Base-by-base conservation (phyloP, 2,888 invertebrate genomes). In the Ormyrus rosae region DNA sequence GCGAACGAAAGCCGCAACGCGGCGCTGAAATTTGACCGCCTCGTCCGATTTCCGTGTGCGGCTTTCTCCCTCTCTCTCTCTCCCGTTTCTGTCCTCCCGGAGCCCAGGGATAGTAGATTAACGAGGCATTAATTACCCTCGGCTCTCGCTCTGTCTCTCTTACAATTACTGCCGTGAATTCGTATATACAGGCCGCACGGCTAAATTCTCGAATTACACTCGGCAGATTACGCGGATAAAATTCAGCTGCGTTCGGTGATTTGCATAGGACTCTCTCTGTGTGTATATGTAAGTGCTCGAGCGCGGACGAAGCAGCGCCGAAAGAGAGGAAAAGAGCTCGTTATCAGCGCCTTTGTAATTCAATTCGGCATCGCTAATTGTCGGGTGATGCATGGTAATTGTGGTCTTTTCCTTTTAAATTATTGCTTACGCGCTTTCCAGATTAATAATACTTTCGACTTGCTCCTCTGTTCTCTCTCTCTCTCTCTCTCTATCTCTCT, bases 221-320 rank as follows among this genome's bases (percentile, higher is more conserved):
- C 84, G 85, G 84, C 86, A 87, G 86, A 89, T 88, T 88, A 86
- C 85, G 83, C 83, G 87, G 86, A 87, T 87, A 87, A 89, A 89
- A 88, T 88, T 87, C 86, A 84, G 84, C 83, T 84, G 85, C 84
- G 84, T 83, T 83, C 82, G 77, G 83, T 78, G 81, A 89, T 89
- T 88, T 87, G 86, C 86, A 86, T 85, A 84, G 84, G 34, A 83
- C 71, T 51, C 19, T 19, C 19, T 46, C 51, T 55, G 45, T 50
- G 74, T 48, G 55, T 68, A 45, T 34, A 34, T 7, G 6, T 64
- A 19, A n/a, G 51, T 51, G 46, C 9, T 3, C 34, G 1, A 34
- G 56, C 11, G 50, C 13, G 67, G 19, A 50, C 34, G n/a, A 9
- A n/a, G 51, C 9, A 46, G 8, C 45, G 63, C 11, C n/a, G 48